These are phyloP conservation scores for Dryomyza anilis DNA, from an alignment of 2,888 invertebrate species.

Conservation along the genomic window DNA sequence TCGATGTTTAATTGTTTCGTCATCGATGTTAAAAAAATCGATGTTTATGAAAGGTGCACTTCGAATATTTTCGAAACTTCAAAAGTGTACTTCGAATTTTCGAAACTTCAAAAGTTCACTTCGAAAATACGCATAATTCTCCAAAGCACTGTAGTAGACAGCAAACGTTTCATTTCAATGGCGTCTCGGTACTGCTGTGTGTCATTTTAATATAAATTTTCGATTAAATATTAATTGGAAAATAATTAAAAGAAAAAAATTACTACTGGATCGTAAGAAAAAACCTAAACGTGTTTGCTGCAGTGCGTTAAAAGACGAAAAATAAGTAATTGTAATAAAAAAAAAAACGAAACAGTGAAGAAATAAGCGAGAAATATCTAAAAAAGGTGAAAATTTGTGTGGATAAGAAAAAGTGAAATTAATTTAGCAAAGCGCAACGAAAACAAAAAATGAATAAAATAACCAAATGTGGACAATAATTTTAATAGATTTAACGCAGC, in stretches of 20 bases:
- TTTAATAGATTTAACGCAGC: not conserved
- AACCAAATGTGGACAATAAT: not conserved
- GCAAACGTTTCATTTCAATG: too few species aligned
- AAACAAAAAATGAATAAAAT: not conserved
- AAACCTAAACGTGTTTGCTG: not conserved
- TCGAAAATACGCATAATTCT: too few species aligned
- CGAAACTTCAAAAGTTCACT: too few species aligned
- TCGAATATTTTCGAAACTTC: too few species aligned
- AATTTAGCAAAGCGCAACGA: not conserved
- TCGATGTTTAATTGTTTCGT: too few species aligned
- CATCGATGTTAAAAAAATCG: too few species aligned
- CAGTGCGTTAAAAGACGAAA: too few species aligned
- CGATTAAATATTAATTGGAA: slow-evolving; percentile 11
- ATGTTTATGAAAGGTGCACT: too few species aligned
- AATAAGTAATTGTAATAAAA: not conserved
- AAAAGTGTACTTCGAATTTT: too few species aligned
- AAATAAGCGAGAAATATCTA: slow-evolving; percentile 2
- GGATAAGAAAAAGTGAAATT: slow-evolving; percentile 12
- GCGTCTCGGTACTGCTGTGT: not conserved
- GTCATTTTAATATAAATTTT: slow-evolving; percentile 7
- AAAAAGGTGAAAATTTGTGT: slow-evolving; percentile 15
- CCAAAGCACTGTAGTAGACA: too few species aligned
- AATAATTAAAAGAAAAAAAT: slow-evolving; percentile 18
- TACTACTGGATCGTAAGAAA: not conserved
- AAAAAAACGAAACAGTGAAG: slow-evolving; percentile 4